Conservation (phyloP, 2,113 vertebrate species). For the Lampris megalopsis region DNA sequence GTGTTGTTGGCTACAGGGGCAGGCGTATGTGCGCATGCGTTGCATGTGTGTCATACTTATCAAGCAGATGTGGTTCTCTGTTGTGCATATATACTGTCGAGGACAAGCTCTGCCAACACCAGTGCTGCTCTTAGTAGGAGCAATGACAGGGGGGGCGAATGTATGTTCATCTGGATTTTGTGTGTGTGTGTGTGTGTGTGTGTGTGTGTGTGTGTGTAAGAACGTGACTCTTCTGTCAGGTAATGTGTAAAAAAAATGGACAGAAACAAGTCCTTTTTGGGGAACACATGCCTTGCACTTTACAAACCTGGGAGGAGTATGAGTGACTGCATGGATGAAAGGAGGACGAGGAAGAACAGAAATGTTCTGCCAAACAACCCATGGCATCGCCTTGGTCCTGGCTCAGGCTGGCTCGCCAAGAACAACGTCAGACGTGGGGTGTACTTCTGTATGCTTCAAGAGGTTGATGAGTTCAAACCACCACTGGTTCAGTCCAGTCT, state of each 20-base stretch:
- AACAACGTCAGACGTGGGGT: constrained; percentile 22
- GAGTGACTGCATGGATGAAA: background rate
- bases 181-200: background rate
- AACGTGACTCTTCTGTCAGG: constrained; percentile 7
- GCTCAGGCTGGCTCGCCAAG: constrained; percentile 44
- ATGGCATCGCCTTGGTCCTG: constrained; percentile 73
- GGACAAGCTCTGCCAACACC: constrained; percentile 6
- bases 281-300: constrained; percentile 69
- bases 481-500: constrained; percentile 40
- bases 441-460: constrained; percentile 15
- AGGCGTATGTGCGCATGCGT: constrained; percentile 7
- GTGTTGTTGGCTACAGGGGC: constrained; percentile 43
- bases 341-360: constrained; percentile 7
- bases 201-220: constrained; percentile 4
- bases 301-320: constrained; percentile 21
- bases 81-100: background rate
- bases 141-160: background rate
- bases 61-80: background rate
- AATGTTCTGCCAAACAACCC: constrained; percentile 73
- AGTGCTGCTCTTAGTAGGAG: constrained; percentile 38
- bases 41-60: background rate
- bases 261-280: constrained; percentile 39
- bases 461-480: constrained; percentile 39
- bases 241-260: constrained; percentile 46
- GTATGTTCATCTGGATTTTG: too few relatives aligned